phyloP scores from a whole-genome alignment of 1,140 invertebrate genomes.

The Mesaphorura yosii region DNA sequence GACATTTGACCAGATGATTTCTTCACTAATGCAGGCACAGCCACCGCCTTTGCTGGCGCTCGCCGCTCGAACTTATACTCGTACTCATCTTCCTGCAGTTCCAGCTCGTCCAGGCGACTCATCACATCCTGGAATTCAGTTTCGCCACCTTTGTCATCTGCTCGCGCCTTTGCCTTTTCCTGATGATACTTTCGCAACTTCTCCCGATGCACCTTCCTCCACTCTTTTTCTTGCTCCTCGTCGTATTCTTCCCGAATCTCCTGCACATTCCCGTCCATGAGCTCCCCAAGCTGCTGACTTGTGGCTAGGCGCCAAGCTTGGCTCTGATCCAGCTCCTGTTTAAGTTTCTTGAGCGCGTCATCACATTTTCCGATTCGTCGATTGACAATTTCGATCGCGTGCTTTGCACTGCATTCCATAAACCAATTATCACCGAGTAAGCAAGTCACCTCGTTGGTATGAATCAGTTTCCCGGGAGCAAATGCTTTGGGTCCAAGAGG shows the following conservation, averaged over 20 bases:
- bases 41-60: not conserved
- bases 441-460: conserved; percentile 60
- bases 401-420: conserved; percentile 51
- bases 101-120: conserved; percentile 42
- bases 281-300: conserved; percentile 32
- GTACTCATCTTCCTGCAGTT: conserved; percentile 42
- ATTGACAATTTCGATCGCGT: conserved; percentile 50
- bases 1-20: no score
- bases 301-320: conserved; percentile 38
- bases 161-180: conserved; percentile 36
- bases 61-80: conserved; percentile 36
- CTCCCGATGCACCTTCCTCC: conserved; percentile 43
- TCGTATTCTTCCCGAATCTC: conserved; percentile 46
- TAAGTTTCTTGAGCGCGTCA: conserved; percentile 40
- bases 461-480: conserved; percentile 53
- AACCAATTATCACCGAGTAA: conserved; percentile 59
- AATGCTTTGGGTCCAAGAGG: conserved; percentile 53
- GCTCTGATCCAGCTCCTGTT: conserved; percentile 40
- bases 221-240: conserved; percentile 43
- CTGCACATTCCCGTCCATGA: conserved; percentile 35
- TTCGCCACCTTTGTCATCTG: conserved; percentile 32
- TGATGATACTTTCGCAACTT: conserved; percentile 41
- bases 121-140: conserved; percentile 40
- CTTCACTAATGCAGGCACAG: no score
- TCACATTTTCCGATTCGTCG: conserved; percentile 45